Percentiles rank a stretch among this genome's conserved stretches.
These are phyloP conservation scores for Caenorhabditis sulstoni DNA, from an alignment of 2,888 invertebrate genomes.

Conservation along the genomic window DNA sequence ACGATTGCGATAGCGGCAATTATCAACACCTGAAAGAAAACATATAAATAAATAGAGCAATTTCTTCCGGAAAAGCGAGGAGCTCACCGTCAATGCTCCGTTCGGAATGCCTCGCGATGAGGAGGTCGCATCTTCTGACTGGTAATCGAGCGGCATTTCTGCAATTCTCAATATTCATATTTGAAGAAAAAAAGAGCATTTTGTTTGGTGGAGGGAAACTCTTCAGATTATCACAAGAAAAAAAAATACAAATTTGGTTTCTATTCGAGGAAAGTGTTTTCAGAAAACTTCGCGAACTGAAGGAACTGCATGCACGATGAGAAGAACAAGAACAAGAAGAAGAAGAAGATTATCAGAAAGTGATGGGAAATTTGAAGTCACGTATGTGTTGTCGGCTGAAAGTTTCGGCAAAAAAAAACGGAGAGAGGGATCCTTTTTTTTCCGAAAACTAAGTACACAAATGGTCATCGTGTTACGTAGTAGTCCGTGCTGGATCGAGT, in stretches of 20 bases:
- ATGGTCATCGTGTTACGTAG: slow-evolving; percentile 40
- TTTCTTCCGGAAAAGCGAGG: neutral
- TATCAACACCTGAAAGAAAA: slow-evolving; percentile 45
- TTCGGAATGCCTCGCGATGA: slow-evolving; percentile 64
- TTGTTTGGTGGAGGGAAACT: no score
- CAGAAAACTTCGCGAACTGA: no score
- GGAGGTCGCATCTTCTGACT: slow-evolving; percentile 50
- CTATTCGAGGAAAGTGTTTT: no score
- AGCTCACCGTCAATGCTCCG: slow-evolving; percentile 60
- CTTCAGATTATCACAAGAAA: no score
- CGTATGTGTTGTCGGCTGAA: neutral
- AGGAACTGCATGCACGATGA: no score
- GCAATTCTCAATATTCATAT: no score
- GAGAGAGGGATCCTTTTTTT: neutral
- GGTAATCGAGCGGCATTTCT: slow-evolving; percentile 63
- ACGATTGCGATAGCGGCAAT: slow-evolving; percentile 67
- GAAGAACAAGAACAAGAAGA: neutral
- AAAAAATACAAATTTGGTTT: no score
- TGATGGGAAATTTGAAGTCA: neutral
- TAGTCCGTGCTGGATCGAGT: neutral
- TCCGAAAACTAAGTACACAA: slow-evolving; percentile 13
- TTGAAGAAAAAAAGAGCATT: no score
- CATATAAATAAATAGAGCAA: neutral
- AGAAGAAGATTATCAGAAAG: slow-evolving; percentile 3
- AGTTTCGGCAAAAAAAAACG: slow-evolving; percentile 2